Base-by-base conservation (phyloP, 1,140 invertebrate species). In the Tenebrio molitor region DNA sequence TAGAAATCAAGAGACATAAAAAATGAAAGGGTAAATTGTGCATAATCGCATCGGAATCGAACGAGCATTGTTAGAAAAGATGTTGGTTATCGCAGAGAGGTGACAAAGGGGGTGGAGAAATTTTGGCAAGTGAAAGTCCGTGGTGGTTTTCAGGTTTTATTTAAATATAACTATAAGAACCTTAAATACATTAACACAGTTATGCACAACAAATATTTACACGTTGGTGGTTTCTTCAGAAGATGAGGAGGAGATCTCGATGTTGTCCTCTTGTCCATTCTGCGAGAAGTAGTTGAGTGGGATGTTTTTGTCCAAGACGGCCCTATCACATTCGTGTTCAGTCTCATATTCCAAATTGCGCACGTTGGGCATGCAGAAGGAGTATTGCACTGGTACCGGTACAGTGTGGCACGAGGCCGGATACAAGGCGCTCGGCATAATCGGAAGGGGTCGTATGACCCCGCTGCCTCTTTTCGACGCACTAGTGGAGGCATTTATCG, bases 341-440 rank as follows among this genome's bases (percentile, higher is more conserved):
- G 72, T 74, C 68, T 79, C 74, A 65, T 71, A 77, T 63, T 75
- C 73, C 36, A 75, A 12, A 33, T 71, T 73, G 25, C 46, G 63
- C 64, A 70, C 64, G 53, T 58, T 66, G 19, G 62, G 63, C 65
- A 65, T 66, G 67, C 62, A 70, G 15, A 67, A 63, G 6, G 73
- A 29, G 50, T 79, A 79, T 76, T 77, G 78, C 76, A 79, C 78
- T 66, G 76, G 78, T 41, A 79, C 71, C 63, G 78, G 72, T 69
- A 77, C 75, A 19, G 76, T 72, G 34, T 76, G 78, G 69, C 74
- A 79, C 46, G 78, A 41, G 17, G 64, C 72, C 7, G 78, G 75
- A 36, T 76, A 79, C 17, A 79, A 64, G 50, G 71, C 77, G 64
- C 68, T 71, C 1, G 78, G 78, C 50, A 79, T 73, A 19, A 79